phyloP scores from a whole-genome alignment of 2,888 invertebrate species.

The Saturnia japonica region DNA sequence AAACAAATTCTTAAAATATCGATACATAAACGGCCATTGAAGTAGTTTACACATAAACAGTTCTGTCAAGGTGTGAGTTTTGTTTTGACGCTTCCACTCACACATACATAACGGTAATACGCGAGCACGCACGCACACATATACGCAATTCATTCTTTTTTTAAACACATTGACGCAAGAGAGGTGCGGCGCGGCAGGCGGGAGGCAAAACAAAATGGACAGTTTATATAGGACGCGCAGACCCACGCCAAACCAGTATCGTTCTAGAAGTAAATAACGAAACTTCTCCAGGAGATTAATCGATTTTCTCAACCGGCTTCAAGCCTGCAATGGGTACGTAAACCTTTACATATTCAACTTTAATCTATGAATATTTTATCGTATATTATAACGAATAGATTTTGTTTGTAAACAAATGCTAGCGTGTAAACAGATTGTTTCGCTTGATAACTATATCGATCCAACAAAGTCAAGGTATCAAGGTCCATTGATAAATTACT shows the following conservation, averaged over 20 bases:
- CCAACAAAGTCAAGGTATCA: conserved; percentile 11
- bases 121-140: conserved; percentile 25
- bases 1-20: too few species aligned
- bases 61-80: conserved; percentile 27
- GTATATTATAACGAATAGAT: not conserved
- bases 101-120: conserved; percentile 18
- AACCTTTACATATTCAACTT: conserved; percentile 30
- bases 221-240: conserved; percentile 69
- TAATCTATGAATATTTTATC: conserved; percentile 17
- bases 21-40: not conserved
- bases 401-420: conserved; percentile 13
- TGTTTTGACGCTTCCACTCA: conserved; percentile 47
- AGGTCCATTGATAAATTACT: not conserved
- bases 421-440: conserved; percentile 2
- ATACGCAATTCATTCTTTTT: conserved; percentile 32
- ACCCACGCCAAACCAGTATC: conserved; percentile 65
- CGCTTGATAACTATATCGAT: not conserved
- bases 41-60: conserved; percentile 11
- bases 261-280: conserved; percentile 67
- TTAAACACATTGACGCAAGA: conserved; percentile 61
- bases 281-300: conserved; percentile 49
- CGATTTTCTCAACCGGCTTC: conserved; percentile 44
- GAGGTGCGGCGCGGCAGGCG: conserved; percentile 34
- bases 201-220: conserved; percentile 42
- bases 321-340: conserved; percentile 70